Evolutionary conservation across 2,113 vertebrate genomes (phyloP).

Genomic region (Tachuris rubrigastra): DNA sequence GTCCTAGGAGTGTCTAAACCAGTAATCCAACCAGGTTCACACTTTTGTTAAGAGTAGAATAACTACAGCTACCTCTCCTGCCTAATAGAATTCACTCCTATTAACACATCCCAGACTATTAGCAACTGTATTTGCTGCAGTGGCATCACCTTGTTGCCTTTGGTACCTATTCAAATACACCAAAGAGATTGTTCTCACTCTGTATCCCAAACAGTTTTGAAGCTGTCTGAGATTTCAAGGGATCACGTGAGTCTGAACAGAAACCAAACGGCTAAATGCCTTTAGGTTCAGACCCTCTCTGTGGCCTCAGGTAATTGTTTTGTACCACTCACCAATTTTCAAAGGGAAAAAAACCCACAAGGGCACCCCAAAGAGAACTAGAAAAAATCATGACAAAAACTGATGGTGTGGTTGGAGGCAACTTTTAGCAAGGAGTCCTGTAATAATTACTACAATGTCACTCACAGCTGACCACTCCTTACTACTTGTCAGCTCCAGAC

Average conservation of each 20-base stretch:
- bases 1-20: not conserved
- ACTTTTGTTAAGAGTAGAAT: not conserved
- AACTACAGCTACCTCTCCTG: rapidly evolving
- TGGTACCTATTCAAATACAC: not conserved
- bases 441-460: not conserved
- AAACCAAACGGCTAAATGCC: not conserved
- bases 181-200: not conserved
- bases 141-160: not conserved
- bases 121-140: not conserved
- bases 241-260: not conserved
- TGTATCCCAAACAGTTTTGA: not conserved
- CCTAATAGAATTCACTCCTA: not conserved
- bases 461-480: not conserved
- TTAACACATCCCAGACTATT: not conserved
- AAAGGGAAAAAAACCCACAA: not conserved
- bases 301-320: not conserved
- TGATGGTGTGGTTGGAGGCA: not conserved
- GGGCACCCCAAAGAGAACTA: not conserved
- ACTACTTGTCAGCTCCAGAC: not conserved
- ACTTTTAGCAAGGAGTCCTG: not conserved
- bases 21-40: not conserved
- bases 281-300: not conserved
- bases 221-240: not conserved
- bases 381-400: not conserved
- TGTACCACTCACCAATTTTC: not conserved